phyloP scores from a whole-genome alignment of 2,888 invertebrate species.

The Marasmarcha lunaedactyla region DNA sequence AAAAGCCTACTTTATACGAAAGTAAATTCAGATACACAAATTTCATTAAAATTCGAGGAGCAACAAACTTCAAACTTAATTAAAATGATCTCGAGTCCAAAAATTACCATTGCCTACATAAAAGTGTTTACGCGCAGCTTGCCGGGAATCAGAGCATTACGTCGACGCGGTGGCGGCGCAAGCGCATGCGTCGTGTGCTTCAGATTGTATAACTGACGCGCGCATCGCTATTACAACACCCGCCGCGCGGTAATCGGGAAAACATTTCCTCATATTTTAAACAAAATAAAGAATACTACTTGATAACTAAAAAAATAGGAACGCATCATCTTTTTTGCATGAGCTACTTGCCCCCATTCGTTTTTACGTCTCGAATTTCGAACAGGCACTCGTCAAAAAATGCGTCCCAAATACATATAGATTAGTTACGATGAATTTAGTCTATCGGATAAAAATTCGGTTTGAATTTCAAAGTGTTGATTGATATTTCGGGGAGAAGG shows the following conservation, averaged over 20 bases:
- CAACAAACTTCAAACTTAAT: too few relatives aligned
- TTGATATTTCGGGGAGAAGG: constrained; percentile 17
- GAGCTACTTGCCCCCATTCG: constrained; percentile 15
- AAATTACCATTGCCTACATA: constrained; percentile 7
- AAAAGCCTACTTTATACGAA: too few relatives aligned
- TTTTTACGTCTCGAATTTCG: constrained; percentile 24
- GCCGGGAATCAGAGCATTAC: constrained; percentile 52
- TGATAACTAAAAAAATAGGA: too few relatives aligned
- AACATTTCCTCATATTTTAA: constrained; percentile 44
- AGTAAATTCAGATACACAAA: too few relatives aligned
- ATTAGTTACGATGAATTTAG: constrained; percentile 18
- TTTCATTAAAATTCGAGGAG: too few relatives aligned
- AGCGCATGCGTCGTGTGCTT: constrained; percentile 24
- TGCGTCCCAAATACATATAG: constrained; percentile 54
- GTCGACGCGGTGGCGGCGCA: constrained; percentile 23
- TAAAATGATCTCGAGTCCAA: neutral
- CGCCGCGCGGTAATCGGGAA: constrained; percentile 54
- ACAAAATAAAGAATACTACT: too few relatives aligned
- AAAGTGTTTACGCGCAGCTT: constrained; percentile 24
- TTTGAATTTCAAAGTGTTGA: neutral
- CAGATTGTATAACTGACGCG: constrained; percentile 25
- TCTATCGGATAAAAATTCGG: neutral
- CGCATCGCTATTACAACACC: constrained; percentile 26
- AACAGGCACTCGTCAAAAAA: too few relatives aligned
- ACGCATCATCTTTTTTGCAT: too few relatives aligned